Base-by-base conservation (phyloP, 1,140 invertebrate species). In the Schlechtendalia chinensis region DNA sequence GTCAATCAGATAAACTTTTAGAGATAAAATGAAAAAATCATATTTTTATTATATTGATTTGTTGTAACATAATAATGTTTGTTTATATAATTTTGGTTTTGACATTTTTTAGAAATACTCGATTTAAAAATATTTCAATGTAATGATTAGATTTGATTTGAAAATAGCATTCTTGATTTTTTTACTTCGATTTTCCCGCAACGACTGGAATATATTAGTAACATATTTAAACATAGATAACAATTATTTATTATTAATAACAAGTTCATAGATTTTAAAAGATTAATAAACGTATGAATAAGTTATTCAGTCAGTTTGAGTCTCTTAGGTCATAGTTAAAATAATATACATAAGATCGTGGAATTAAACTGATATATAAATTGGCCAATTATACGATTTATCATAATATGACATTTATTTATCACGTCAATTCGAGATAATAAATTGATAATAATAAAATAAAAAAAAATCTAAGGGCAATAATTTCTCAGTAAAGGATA, bases 301-400 rank as follows among this genome's bases (percentile, higher is more conserved):
- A 53, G 54, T 29, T n/a, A 72, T 53, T 72, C 69, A 72, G 69
- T 72, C 69, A 54, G 53, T 72, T 54, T n/a, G 69, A 72, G 69
- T 72, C 47, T 72, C 69, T 72, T 19, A 71, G 5, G 16, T 29
- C 24, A 50, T 50, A 69, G 22, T 58, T 19, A 24, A 24, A 22
- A 50, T 50, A 24, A 29, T 24, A 50, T 47, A 69, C 12, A 69
- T 22, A 39, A 47, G 39, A 47, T 50, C 39, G 47, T 22, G 45
- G 32, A 14, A 39, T 24, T 50, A 50, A 24, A 47, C 22, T 12
- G 39, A 5, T 45, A 22, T 67, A 24, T 67, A 67, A 67, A 39
- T 39, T 47, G 39, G 19, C 32, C 65, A 32, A 67, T 45, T 50
- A 14, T 19, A 22, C n/a, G 19, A 12, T 39, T n/a, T n/a, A n/a